Conservation (phyloP, 92 coral and sea anemone genomes). For the Actinernus sp. region DNA sequence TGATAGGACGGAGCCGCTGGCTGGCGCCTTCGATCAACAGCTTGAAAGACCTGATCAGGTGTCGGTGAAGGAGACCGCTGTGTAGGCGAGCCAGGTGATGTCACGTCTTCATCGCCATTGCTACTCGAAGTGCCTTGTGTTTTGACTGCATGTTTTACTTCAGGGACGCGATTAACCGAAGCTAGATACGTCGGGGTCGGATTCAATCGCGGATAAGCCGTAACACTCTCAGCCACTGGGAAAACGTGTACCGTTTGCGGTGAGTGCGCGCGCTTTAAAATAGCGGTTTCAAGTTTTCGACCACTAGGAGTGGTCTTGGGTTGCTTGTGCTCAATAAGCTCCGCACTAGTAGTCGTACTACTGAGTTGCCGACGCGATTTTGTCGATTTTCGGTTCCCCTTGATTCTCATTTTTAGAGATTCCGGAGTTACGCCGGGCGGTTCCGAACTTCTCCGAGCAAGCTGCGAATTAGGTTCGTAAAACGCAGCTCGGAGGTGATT, state of each 20-base stretch:
- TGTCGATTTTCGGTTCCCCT: constrained; percentile 69
- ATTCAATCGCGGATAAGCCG: constrained; percentile 72
- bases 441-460: constrained; percentile 81
- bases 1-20: constrained; percentile 99
- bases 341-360: constrained; percentile 98
- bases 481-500: constrained; percentile 85
- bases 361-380: constrained; percentile 84
- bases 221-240: constrained; percentile 70
- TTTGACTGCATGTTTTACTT: constrained; percentile 64
- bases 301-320: constrained; percentile 83
- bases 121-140: constrained; percentile 64
- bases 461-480: constrained; percentile 77
- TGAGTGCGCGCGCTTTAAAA: constrained; percentile 80
- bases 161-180: constrained; percentile 65
- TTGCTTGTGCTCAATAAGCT: constrained; percentile 91
- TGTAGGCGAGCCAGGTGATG: constrained; percentile 48
- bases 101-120: constrained; percentile 55
- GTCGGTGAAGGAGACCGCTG: constrained; percentile 85
- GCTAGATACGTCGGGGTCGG: constrained; percentile 66
- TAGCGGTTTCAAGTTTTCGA: constrained; percentile 88
- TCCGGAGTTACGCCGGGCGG: constrained; percentile 82
- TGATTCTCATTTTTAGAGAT: constrained; percentile 77
- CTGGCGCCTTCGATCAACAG: constrained; percentile 95
- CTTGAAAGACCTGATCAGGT: constrained; percentile 96
- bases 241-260: constrained; percentile 88